phyloP scores from a whole-genome alignment of 2,113 vertebrate species.

The Antechinus flavipes region DNA sequence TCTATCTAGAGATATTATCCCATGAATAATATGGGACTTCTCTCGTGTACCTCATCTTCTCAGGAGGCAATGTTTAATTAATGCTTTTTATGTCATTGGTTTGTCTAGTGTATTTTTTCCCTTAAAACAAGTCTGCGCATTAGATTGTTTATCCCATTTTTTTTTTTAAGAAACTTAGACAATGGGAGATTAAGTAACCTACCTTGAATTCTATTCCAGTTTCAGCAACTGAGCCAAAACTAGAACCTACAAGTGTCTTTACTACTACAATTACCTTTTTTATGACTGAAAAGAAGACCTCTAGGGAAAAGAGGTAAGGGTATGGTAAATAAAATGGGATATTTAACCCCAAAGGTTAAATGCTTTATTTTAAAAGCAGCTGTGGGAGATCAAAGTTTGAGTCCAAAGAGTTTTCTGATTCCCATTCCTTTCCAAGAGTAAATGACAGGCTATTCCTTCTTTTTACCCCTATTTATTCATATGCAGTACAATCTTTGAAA shows the following conservation, averaged over 20 bases:
- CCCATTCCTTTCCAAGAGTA: not conserved
- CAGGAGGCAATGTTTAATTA: not conserved
- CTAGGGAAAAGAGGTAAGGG: not conserved
- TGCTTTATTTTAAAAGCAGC: not conserved
- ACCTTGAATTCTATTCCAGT: not conserved
- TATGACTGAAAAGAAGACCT: not conserved
- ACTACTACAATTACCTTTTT: not conserved
- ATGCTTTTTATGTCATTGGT: not conserved
- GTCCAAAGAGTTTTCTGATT: not conserved
- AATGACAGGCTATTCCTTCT: accelerated
- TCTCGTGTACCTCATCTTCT: not conserved
- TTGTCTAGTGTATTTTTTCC: not conserved
- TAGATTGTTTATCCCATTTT: not conserved
- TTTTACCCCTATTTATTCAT: not conserved
- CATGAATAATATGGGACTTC: not conserved
- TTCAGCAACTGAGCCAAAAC: not conserved
- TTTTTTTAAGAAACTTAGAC: not conserved
- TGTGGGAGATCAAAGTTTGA: not conserved
- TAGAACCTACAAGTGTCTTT: not conserved
- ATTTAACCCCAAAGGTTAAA: not conserved
- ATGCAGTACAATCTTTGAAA: not conserved
- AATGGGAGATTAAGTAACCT: not conserved
- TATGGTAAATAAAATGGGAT: not conserved
- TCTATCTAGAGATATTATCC: not conserved
- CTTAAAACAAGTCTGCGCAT: not conserved